A percentile compares a stretch with the other conserved stretches of the same genome.
phyloP scores from a whole-genome alignment of 2,113 vertebrate species.

The Lanius ludovicianus region DNA sequence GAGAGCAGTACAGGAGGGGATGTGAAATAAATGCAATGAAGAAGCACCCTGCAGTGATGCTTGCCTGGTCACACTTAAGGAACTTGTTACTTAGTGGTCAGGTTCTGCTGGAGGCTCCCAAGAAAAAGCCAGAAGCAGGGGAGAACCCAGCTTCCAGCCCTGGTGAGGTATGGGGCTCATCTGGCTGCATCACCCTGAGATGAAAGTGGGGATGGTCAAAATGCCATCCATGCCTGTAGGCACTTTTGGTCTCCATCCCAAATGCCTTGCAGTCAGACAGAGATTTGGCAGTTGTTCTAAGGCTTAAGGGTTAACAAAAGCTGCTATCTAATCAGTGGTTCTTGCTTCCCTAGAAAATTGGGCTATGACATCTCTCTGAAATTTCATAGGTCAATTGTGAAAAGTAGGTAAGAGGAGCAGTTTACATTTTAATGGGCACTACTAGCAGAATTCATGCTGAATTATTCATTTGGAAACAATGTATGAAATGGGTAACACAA shows the following conservation, averaged over 20 bases:
- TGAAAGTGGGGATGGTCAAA: not conserved
- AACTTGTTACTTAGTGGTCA: not conserved
- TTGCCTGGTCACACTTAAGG: not conserved
- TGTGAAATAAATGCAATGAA: not conserved
- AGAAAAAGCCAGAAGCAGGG: not conserved
- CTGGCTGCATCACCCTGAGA: not conserved
- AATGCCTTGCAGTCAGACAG: not conserved
- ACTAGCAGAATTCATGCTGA: not conserved
- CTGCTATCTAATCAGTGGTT: not conserved
- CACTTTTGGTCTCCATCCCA: not conserved
- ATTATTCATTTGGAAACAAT: not conserved
- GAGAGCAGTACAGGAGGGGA: rapidly evolving
- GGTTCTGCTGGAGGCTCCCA: not conserved
- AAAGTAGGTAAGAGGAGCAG: not conserved
- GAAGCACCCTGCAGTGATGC: not conserved
- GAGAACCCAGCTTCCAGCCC: not conserved
- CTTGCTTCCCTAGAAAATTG: not conserved
- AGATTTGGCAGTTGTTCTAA: not conserved
- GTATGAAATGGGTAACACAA: not conserved
- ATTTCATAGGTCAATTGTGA: not conserved
- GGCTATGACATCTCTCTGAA: not conserved
- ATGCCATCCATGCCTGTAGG: not conserved
- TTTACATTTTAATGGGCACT: not conserved
- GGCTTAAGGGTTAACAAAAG: not conserved
- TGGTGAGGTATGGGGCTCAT: not conserved